Percentiles rank a stretch among this genome's conserved stretches.
Conservation (phyloP, 1,140 invertebrate species). For the Plectus sambesii region DNA sequence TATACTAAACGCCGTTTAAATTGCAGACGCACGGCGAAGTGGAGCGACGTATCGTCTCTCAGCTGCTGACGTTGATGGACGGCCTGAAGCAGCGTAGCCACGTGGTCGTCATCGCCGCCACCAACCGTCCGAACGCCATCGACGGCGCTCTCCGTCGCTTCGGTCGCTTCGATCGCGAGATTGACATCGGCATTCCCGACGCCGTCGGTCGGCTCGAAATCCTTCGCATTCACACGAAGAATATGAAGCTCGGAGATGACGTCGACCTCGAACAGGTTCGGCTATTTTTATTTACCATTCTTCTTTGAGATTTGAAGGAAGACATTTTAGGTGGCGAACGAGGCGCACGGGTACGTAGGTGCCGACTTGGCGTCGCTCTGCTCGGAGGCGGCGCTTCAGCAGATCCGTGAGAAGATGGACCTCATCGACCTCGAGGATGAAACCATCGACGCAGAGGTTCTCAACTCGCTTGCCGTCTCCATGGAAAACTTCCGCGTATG, state of each 20-base stretch:
- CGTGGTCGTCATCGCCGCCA: constrained; percentile 98
- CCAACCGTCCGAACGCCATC: constrained; percentile 95
- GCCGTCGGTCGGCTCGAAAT: constrained; percentile 89
- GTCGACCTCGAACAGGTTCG: constrained; percentile 83
- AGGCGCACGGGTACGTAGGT: constrained; percentile 94
- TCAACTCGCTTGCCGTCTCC: constrained; percentile 86
- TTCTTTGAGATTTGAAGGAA: constrained; percentile 12
- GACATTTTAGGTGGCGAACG: constrained; percentile 68
- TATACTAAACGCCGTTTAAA: too few species aligned
- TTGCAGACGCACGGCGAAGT: constrained; percentile 88
- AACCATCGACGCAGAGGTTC: constrained; percentile 93
- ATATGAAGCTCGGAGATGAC: constrained; percentile 95
- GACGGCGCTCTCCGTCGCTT: constrained; percentile 90
- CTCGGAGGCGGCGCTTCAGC: constrained; percentile 94
- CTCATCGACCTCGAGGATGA: constrained; percentile 97
- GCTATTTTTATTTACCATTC: constrained; percentile 23
- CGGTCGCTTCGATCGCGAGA: constrained; percentile 93
- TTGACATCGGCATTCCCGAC: constrained; percentile 76
- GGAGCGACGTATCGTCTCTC: constrained; percentile 92
- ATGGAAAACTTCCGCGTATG: constrained; percentile 98
- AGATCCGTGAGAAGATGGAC: constrained; percentile 99
- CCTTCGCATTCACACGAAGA: constrained; percentile 93
- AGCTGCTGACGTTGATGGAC: constrained; percentile 94
- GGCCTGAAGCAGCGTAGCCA: constrained; percentile 96
- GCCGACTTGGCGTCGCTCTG: constrained; percentile 95